Base-by-base conservation (phyloP, 2,113 vertebrate species). In the Grammomys dolichurus region DNA sequence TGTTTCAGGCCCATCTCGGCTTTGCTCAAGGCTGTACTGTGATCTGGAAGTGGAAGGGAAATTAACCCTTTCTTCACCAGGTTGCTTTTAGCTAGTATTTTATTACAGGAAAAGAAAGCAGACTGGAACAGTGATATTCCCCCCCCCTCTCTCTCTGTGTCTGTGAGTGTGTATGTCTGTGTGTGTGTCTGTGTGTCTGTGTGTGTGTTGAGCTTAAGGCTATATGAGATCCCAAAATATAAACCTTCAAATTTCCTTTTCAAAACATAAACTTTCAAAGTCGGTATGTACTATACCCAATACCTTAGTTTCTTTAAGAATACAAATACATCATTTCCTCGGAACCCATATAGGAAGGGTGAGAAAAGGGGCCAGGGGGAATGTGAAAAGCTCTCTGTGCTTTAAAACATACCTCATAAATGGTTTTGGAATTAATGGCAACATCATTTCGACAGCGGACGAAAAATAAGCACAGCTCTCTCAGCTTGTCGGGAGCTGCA, bases 381-480 rank as follows among this genome's bases (percentile, higher is more conserved):
- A 72, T n/a, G 87, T 11, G 43, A 82, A 31, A 63, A 88, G 24
- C 40, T 2, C 40, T 10, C 56, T 72, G 92, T 13, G 6, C 72
- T 94, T 94, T 5, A 81, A 73, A 95, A 69, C 93, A 89, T 98
- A 99, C 99, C 98, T 99, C 98, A 22, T 99, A 97, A 95, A 99
- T 97, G 76, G 88, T 99, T 97, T 99, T 98, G 48, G 82, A 36
- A 97, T 87, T 99, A 96, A 99, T 40, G 84, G 97, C 4, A 28
- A 67, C 31, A 76, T 99, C 98, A 81, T 97, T 98, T 67, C 40
- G 98, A 89, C 2, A 98, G 72, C 98, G 98, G 96, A 98, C n/a
- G n/a, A 99, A 99, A 96, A 98, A 98, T 6, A 99, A 63, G 95
- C 99, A 99, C 4, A 98, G 20, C 89, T 99, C 99, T 84, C 90